Conservation (phyloP, 2,797 vertebrate genomes). For the Sebastes taczanowskii region DNA sequence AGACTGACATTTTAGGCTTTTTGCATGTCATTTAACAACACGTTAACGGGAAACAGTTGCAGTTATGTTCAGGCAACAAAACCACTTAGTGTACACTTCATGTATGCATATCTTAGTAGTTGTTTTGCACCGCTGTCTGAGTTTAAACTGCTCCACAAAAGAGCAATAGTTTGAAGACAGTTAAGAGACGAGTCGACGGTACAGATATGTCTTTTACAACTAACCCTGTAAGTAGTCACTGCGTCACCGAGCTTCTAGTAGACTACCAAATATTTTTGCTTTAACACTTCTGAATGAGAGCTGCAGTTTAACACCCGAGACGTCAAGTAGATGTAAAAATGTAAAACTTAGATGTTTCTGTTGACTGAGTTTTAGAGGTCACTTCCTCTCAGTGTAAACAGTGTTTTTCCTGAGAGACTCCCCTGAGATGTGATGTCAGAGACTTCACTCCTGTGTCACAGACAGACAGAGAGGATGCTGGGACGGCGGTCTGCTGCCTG, state of each 20-base stretch:
- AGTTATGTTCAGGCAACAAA: no score
- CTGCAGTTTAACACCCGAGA: neutral
- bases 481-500: constrained; percentile 12
- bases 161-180: neutral
- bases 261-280: neutral
- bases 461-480: neutral
- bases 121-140: no score
- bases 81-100: no score
- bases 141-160: no score
- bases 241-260: fast-evolving
- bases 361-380: neutral
- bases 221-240: neutral
- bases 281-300: neutral
- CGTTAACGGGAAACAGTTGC: no score
- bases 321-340: no score
- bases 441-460: neutral
- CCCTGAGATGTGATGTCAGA: neutral
- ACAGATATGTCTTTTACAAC: neutral
- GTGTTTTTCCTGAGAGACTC: neutral
- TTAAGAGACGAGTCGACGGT: neutral
- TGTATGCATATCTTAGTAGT: no score
- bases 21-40: no score
- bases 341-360: neutral
- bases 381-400: constrained; percentile 16
- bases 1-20: no score